Conservation (phyloP, 2,888 invertebrate genomes). For the Drepanosiphum platanoidis region DNA sequence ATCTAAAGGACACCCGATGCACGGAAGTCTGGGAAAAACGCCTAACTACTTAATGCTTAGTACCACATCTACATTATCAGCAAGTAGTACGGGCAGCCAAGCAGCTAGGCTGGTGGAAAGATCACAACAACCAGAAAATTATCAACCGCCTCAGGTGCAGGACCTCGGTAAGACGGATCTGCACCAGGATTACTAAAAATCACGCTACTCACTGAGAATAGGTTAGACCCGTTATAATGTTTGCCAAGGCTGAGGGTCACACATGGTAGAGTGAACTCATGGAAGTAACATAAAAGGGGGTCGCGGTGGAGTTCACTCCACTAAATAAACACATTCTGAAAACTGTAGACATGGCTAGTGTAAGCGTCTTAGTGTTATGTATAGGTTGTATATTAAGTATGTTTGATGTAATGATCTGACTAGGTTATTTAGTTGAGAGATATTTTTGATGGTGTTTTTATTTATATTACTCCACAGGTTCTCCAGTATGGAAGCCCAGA, state of each 20-base stretch:
- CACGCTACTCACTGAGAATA: constrained; percentile 57
- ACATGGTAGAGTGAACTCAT: constrained; percentile 55
- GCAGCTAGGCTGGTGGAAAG: constrained; percentile 88
- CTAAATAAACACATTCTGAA: constrained; percentile 19
- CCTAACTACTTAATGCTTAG: constrained; percentile 93
- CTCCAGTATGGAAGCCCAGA: constrained; percentile 98
- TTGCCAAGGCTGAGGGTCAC: constrained; percentile 51
- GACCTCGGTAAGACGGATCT: constrained; percentile 81
- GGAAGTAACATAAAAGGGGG: constrained; percentile 16
- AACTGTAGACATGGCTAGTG: constrained; percentile 22
- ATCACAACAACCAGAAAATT: constrained; percentile 91
- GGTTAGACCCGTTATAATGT: constrained; percentile 60
- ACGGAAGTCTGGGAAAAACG: constrained; percentile 82
- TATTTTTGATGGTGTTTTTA: constrained; percentile 63
- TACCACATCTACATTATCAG: constrained; percentile 92
- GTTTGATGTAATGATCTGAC: constrained; percentile 30
- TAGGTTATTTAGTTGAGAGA: constrained; percentile 17
- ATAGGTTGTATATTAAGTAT: constrained; percentile 5
- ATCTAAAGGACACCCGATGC: constrained; percentile 68
- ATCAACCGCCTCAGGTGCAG: constrained; percentile 87
- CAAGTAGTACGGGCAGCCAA: constrained; percentile 92
- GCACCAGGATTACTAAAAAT: constrained; percentile 62
- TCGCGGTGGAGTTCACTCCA: constrained; percentile 50
- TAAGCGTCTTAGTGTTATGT: constrained; percentile 28
- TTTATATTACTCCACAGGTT: constrained; percentile 75